Conservation (phyloP, 2,113 vertebrate genomes). For the Piaya cayana region DNA sequence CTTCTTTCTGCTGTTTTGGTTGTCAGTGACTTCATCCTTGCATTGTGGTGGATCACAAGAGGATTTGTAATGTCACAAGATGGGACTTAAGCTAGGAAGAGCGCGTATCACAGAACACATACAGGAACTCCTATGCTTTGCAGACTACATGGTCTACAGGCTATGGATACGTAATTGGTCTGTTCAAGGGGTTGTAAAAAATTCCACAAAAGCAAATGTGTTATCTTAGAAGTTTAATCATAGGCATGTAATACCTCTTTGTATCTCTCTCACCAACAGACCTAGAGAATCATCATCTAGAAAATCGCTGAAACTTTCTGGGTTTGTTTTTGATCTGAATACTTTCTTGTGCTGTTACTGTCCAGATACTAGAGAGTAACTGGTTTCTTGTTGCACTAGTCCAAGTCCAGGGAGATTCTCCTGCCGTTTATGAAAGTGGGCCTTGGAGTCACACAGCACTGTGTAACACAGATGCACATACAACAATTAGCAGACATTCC, state of each 20-base stretch:
- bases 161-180: background rate
- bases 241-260: background rate
- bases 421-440: background rate
- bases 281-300: background rate
- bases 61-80: constrained; percentile 17
- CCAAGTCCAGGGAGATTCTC: background rate
- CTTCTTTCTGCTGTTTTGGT: background rate
- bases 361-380: background rate
- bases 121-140: background rate
- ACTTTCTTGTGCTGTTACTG: background rate
- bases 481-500: background rate
- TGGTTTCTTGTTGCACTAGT: background rate
- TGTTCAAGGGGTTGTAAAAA: background rate
- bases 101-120: background rate
- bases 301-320: background rate
- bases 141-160: background rate
- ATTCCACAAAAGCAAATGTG: background rate
- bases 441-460: background rate
- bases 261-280: background rate
- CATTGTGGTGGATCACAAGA: constrained; percentile 14
- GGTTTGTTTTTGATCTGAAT: background rate
- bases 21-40: background rate
- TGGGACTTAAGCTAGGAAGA: background rate
- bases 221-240: background rate
- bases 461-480: background rate